Evolutionary conservation across 2,888 invertebrate genomes (phyloP), one percentile per base, ranked within the genome.

Genomic region (Schizotus pectinicornis): DNA sequence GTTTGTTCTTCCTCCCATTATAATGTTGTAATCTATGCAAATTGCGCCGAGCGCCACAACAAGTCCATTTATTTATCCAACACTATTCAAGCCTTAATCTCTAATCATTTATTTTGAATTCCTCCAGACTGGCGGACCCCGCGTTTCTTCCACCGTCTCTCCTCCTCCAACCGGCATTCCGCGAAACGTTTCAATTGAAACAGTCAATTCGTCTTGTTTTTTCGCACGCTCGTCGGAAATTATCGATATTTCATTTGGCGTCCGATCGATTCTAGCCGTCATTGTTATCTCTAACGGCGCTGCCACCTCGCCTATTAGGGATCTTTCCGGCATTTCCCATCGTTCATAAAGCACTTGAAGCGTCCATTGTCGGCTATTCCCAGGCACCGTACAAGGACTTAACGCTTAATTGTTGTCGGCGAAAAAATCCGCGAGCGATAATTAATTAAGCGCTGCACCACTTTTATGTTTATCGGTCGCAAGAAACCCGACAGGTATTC

Each of bases 361-460:
- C 43, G 12, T 12, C 8, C 31, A 22, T 14, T 14, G 11, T 30
- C 43, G 9, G 36, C 41, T 43, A 51, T 48, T 55, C 60, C 59
- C 63, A 64, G 60, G 61, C 56, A 58, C 63, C 64, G 42, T 64
- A 64, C 38, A 62, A 51, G 64, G 63, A 22, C 38, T 64, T 60
- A 61, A 57, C 36, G 56, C 59, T 63, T 65, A 65, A 65, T 63
- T 63, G 65, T 59, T 46, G 14, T 13, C 38, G 43, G 30, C 35
- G 48, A 61, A 57, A 62, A 65, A 61, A 51, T 48, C 32, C 47
- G 41, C 42, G 43, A 36, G 41, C 30, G 39, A 56, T 61, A 65
- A 65, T 65, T 63, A 61, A 65, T 65, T 65, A 59, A 55, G 55
- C 50, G 53, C 42, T 62, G 55, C 59, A 52, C 56, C 51, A 62